Base-by-base conservation (phyloP, 1,140 invertebrate species). In the Drosophila nikananu region DNA sequence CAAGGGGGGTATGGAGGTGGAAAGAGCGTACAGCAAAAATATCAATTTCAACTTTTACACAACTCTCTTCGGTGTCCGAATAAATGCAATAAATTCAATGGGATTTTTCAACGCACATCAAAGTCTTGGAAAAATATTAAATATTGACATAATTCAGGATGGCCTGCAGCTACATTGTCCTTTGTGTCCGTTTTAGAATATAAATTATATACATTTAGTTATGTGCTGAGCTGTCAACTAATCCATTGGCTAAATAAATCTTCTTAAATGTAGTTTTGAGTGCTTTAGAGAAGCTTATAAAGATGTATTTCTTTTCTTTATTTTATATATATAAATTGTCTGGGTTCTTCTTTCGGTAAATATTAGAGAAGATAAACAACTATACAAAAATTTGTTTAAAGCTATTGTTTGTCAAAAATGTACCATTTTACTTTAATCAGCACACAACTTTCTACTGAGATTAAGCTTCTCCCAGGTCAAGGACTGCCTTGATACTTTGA, bases 21-120 rank as follows among this genome's bases (percentile, higher is more conserved):
- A 5, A 27, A 4, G 30, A 4, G 35, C n/a, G 25, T 7, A 35
- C 12, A 61, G 19, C 35, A 51, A 44, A 65, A 66, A 70, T 67
- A 70, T 67, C 66, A 48, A 23, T 68, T 55, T 71, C 51, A 66
- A 10, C 42, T 68, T 71, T 46, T 27, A 19, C 32, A 49, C 62
- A 70, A 68, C 32, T 13, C 46, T 41, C 30, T 39, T 23, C 15
- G 23, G 48, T 42, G 37, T 54, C 49, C 52, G 27, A 71, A 67
- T 54, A 67, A 66, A 52, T 42, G 30, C 48, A 71, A 17, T 54
- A 41, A 46, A 30, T 55, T 67, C 49, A 19, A 55, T 55, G 27
- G 30, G 41, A 37, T 35, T 7, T 49, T 32, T 17, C 9, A 30
- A 3, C 2, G 13, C 19, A 35, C 12, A 41, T 21, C 13, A 17